Base-by-base conservation (phyloP, 2,888 invertebrate species). In the Drosophila subsilvestris region DNA sequence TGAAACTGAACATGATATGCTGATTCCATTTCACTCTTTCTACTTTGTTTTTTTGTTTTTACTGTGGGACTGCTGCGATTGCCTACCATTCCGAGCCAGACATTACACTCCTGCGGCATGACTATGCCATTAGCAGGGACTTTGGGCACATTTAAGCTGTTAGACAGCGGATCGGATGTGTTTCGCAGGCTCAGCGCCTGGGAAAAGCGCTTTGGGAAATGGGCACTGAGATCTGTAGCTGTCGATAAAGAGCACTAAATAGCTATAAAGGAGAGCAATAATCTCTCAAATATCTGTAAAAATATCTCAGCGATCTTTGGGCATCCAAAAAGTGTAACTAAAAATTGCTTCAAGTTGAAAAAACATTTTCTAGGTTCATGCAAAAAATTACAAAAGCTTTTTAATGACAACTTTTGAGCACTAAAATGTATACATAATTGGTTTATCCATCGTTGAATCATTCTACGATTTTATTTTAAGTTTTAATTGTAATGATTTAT, bases 1-100 rank as follows among this genome's bases (percentile, higher is more conserved):
- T 75, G 76, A 77, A 85, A 86, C 80, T 86, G 82, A 80, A 80
- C 84, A 87, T 89, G 87, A 86, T 89, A 82, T 82, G 83, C 74
- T 80, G 83, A 85, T 85, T 82, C 75, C 69, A 72, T 77, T 69
- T 50, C 54, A 32, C 37, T 57, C n/a, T 67, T 58, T 59, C 56
- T 22, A 9, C 20, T 49, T 32, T 48, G 18, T 49, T 44, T 37
- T 37, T 5, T 37, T 14, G 4, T 37, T 6, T 14, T 50, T 25
- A 22, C 49, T 49, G 59, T 58, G 50, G 29, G 62, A 50, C 29
- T 32, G 17, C 27, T 32, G 17, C 27, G 37, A 37, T 6, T 37
- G 14, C 25, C 25, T 6, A 0, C 32, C 14, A 14, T 14, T 6
- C 2, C 37, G 37, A 7, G 37, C 7, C 37, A 37, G n/a, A 6